phyloP scores from a whole-genome alignment of 2,888 invertebrate genomes.

The Podabrus alpinus region DNA sequence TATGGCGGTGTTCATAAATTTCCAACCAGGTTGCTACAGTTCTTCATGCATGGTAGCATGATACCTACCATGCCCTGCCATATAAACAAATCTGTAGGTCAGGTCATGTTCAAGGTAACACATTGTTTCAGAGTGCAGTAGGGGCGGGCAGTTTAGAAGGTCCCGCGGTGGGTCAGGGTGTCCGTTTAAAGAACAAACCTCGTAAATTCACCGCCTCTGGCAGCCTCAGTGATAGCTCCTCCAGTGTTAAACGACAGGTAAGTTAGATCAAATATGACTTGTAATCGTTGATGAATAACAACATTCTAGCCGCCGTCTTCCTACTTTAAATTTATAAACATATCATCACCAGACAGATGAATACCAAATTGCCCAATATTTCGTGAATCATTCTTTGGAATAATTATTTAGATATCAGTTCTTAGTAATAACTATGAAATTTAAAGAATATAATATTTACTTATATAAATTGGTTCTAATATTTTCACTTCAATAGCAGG shows the following conservation, averaged over 20 bases:
- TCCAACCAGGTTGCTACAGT: not conserved
- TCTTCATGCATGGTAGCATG: conserved; percentile 2
- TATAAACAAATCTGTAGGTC: conserved; percentile 25
- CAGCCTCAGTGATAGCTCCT: conserved; percentile 56
- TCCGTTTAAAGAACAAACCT: conserved; percentile 56
- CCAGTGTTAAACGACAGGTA: conserved; percentile 57
- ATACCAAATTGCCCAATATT: not conserved
- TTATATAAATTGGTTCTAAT: not conserved
- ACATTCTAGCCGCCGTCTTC: not conserved
- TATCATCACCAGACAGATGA: not conserved
- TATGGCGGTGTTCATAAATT: not conserved
- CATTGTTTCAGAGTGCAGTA: conserved; percentile 46
- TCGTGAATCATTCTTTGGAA: not conserved
- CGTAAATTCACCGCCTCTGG: conserved; percentile 52
- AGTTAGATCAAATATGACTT: conserved; percentile 14
- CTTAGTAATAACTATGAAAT: not conserved
- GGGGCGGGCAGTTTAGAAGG: conserved; percentile 57
- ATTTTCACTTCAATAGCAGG: not conserved
- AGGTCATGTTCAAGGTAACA: conserved; percentile 30
- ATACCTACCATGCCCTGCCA: conserved; percentile 11
- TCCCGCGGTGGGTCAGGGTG: conserved; percentile 52
- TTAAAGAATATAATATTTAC: not conserved
- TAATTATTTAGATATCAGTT: not conserved
- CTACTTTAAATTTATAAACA: not conserved
- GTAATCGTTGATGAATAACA: not conserved